phyloP scores from a whole-genome alignment of 2,113 vertebrate species.

The Bos taurus region ARS-UCD2.0 NC_037337.1:70898501-70899000 shows the following conservation, averaged over 20 bases:
- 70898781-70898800: background rate
- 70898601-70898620: background rate
- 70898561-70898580: conserved; percentile 3
- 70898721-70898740: background rate
- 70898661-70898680: background rate
- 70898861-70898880: no score
- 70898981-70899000: no score
- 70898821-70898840: no score
- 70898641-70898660: background rate
- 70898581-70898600: background rate
- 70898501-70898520: background rate
- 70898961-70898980: no score
- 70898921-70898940: no score
- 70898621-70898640: background rate
- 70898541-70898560: background rate
- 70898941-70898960: no score
- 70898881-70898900: no score
- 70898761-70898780: background rate
- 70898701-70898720: background rate
- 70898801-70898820: no score
- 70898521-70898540: background rate
- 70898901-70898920: no score
- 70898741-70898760: background rate
- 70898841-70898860: no score
- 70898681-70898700: background rate